A percentile compares a stretch with the other conserved stretches of the same genome.
These are phyloP conservation scores for Sitta europaea DNA, from an alignment of 2,113 vertebrate species.

Conservation along the genomic window DNA sequence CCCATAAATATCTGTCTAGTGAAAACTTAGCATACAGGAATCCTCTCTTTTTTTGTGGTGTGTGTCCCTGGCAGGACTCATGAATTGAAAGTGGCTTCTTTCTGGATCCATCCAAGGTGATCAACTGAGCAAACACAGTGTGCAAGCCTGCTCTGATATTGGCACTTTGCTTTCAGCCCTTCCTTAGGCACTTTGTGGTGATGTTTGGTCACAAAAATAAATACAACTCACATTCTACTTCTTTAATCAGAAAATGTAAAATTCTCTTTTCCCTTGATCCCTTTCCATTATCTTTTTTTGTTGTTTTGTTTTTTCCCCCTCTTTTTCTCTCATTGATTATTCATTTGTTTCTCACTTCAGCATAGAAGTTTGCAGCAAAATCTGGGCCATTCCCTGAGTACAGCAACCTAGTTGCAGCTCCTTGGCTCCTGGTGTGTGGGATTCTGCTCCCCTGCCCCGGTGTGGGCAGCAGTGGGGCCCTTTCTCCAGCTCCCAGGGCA, in stretches of 20 bases:
- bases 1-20: not conserved
- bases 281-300: not conserved
- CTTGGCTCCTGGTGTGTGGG: not conserved
- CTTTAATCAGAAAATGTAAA: not conserved
- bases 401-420: not conserved
- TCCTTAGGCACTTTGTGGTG: not conserved
- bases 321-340: not conserved
- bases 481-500: not conserved
- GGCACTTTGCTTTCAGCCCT: not conserved
- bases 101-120: not conserved
- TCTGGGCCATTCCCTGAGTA: not conserved
- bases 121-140: not conserved
- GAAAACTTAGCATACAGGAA: too few relatives aligned
- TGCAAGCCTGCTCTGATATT: not conserved
- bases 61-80: not conserved
- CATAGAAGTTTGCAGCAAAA: not conserved
- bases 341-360: not conserved
- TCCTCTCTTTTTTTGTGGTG: not conserved
- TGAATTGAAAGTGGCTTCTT: accelerated
- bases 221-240: not conserved
- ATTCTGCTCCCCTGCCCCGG: accelerated
- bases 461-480: not conserved
- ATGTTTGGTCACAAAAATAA: not conserved
- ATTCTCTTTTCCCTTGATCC: not conserved
- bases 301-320: not conserved